A percentile compares a stretch with the other conserved stretches of the same genome.
phyloP scores from a whole-genome alignment of 2,113 vertebrate genomes.

The Oncorhynchus mykiss region DNA sequence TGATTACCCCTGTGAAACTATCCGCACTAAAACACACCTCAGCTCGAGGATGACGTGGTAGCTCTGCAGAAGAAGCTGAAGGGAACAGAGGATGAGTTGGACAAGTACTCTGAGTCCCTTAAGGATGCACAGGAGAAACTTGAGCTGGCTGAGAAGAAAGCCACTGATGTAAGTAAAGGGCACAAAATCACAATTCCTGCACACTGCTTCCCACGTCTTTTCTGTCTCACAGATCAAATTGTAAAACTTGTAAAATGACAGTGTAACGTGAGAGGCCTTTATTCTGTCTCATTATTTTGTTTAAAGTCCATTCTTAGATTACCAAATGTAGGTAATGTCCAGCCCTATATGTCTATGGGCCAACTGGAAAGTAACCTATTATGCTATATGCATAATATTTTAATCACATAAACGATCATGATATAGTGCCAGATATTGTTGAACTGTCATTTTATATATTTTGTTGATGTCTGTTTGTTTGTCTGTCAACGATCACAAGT shows the following conservation, averaged over 20 bases:
- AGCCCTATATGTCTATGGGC: too few relatives aligned
- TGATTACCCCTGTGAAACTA: constrained; percentile 72
- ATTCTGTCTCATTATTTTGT: background rate
- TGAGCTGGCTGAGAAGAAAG: constrained; percentile 98
- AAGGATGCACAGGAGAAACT: constrained; percentile 99
- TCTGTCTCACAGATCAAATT: constrained; percentile 15
- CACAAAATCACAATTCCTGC: constrained; percentile 43
- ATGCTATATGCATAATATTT: background rate
- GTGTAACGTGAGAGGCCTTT: constrained; percentile 21
- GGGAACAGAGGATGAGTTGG: constrained; percentile 97
- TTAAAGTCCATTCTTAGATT: background rate
- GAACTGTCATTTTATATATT: constrained; percentile 40
- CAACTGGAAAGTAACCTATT: too few relatives aligned
- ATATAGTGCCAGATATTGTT: constrained; percentile 7
- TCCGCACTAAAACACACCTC: constrained; percentile 53
- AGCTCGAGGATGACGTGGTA: constrained; percentile 98
- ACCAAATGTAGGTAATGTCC: background rate
- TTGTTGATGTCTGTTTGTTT: background rate
- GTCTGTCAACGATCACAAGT: background rate
- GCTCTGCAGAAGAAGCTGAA: constrained; percentile 98
- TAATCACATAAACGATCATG: too few relatives aligned
- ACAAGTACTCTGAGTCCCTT: constrained; percentile 99
- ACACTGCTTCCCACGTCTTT: constrained; percentile 38
- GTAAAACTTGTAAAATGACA: constrained; percentile 40
- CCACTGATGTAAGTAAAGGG: constrained; percentile 90